phyloP scores from a whole-genome alignment of 2,888 invertebrate species.

The Drosophila colorata region DNA sequence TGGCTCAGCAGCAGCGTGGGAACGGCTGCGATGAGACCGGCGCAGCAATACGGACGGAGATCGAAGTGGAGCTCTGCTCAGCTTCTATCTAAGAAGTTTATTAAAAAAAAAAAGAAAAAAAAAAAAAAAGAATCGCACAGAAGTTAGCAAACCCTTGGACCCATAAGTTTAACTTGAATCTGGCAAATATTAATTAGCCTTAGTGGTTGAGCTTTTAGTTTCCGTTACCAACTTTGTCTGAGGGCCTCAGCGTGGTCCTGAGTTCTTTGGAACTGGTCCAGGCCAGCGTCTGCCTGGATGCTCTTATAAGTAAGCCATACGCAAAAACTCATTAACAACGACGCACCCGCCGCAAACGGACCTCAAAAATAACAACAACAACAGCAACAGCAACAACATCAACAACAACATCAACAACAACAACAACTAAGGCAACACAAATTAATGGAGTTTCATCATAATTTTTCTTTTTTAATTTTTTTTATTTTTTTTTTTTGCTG shows the following conservation, averaged over 20 bases:
- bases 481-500: slow-evolving; percentile 39
- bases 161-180: slow-evolving; percentile 12
- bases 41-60: slow-evolving; percentile 12
- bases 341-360: slow-evolving; percentile 56
- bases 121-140: slow-evolving; percentile 37
- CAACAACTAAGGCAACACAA: slow-evolving; percentile 54
- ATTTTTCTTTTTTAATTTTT: slow-evolving; percentile 51
- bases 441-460: slow-evolving; percentile 83
- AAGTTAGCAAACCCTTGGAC: slow-evolving; percentile 26
- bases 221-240: slow-evolving; percentile 66
- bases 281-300: slow-evolving; percentile 24
- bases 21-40: slow-evolving; percentile 32
- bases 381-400: slow-evolving; percentile 16
- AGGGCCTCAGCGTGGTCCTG: slow-evolving; percentile 30
- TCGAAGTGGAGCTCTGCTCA: slow-evolving; percentile 25
- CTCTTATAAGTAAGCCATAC: slow-evolving; percentile 74
- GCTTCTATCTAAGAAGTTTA: slow-evolving; percentile 63
- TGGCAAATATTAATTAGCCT: slow-evolving; percentile 43
- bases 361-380: slow-evolving; percentile 38
- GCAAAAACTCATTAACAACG: slow-evolving; percentile 82
- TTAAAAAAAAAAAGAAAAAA: too few relatives aligned
- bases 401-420: slow-evolving; percentile 34
- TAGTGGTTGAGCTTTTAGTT: slow-evolving; percentile 19
- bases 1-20: slow-evolving; percentile 74
- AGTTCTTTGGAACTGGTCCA: slow-evolving; percentile 79